Evolutionary conservation across 2,113 vertebrate species (phyloP), one percentile per base, ranked within the genome.

Genomic region (Archilochus colubris): DNA sequence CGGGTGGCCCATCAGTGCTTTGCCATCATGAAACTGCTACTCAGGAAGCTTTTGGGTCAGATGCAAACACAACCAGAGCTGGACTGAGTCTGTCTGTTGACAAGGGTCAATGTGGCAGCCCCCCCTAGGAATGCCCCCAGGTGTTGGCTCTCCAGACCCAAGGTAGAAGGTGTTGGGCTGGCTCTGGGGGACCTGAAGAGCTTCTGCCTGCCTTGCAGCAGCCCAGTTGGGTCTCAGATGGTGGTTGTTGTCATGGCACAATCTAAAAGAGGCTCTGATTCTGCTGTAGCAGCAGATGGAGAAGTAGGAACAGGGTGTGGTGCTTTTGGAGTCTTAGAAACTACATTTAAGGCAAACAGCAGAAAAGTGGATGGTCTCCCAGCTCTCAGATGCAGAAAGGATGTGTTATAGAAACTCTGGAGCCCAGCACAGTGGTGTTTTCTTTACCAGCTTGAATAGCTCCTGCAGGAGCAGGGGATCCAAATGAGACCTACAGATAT

Each of bases 11-110:
- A 10, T 0, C 24, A 43, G 67, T 2, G 1, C 31, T 44, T 43
- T 13, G 79, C 18, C 1, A 2, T 48, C 0, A 2, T 8, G 8
- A 23, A 36, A 43, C 3, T 61, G 1, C 62, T 31, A 38, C 59
- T 23, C 68, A 17, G 67, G 43, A 19, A n/a, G 13, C 0, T 1
- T n/a, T 91, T 51, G 70, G 58, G 30, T 69, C 40, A 44, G 19
- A 43, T 3, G 4, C 40, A 36, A n/a, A 16, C 1, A 11, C 7
- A 54, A 10, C 7, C 12, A 11, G 72, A 44, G 67, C 63, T 54
- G 75, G 30, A 57, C 8, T 20, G 93, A 19, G 2, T 7, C 62
- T 5, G 0, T 12, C 30, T 59, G 11, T 7, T 31, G n/a, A 3
- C 2, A 14, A 27, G 62, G 16, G 4, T 1, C 77, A 48, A 21